Base-by-base conservation (phyloP, 2,113 vertebrate species). In the Nibea albiflora region DNA sequence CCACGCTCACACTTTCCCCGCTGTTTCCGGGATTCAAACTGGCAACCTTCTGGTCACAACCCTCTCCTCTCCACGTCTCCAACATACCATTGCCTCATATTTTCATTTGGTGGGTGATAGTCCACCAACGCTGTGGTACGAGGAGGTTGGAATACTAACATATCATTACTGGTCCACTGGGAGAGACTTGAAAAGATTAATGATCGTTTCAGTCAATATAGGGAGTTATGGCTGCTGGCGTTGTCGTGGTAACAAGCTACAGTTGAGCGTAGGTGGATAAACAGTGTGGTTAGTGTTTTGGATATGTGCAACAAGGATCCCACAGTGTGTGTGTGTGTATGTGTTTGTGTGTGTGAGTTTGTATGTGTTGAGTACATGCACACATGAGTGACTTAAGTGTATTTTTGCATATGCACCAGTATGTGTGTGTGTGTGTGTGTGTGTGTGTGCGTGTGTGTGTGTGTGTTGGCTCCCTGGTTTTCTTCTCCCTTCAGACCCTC, bases 121-220 rank as follows among this genome's bases (percentile, higher is more conserved):
- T 89, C 71, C 69, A 65, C 85, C 62, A 70, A 65, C 49, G 82
- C 69, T 81, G 58, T 69, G 82, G 78, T 64, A 47, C 72, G 47
- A 74, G 67, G 57, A 80, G 78, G 35, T 67, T 92, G 92, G 81
- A 93, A 89, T 76, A 31, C 79, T 65, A 92, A 92, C 88, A 0
- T 92, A 82, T 89, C 88, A 93, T 94, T 91, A 92, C 81, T 44
- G 79, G 70, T 78, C 86, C 76, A 28, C 42, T 86, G 84, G 91
- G 86, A 86, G 71, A 76, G 76, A 86, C 78, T 84, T 78, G 57
- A 89, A 79, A 85, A 92, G 93, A 93, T 91, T 81, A 90, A 93
- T 90, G 86, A 85, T 86, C 58, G 53, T 67, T 90, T 93, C 80
- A 81, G 78, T 87, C 87, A 88, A 88, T 86, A 81, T 73, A 19